Base-by-base conservation (phyloP, 2,888 invertebrate species). In the Microctonus aethiopoides region DNA sequence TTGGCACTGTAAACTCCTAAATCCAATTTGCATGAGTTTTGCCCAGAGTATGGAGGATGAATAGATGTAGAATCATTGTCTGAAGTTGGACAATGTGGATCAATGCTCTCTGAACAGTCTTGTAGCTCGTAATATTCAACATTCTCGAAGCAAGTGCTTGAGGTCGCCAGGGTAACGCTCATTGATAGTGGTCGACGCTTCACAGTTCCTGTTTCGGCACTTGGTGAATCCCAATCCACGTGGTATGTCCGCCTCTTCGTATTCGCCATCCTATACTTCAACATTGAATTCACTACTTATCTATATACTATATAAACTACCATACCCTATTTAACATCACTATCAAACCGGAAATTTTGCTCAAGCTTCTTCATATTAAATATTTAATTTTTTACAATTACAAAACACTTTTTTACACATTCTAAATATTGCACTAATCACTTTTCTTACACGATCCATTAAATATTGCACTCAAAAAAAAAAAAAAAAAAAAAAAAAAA, bases 211-310 rank as follows among this genome's bases (percentile, higher is more conserved):
- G 93, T 93, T 81, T 89, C 89, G 34, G 90, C 87, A 26, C 92
- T 92, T 41, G 92, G 91, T 26, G 91, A 92, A 83, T 93, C 93
- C 92, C 93, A 93, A 82, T 93, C 93, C 74, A 91, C 85, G 86
- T 81, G 82, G 51, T 80, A 83, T 1, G 80, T 83, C 56, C 79
- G 75, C 67, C 83, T 78, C 59, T 79, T 81, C 20, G 78, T 74
- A 51, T 74, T 69, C 80, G 80, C 80, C 61, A 26, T 73, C 54
- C 56, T 22, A 46, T 34, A 52, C 7, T 6, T 39, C 16, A 22
- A 26, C 41, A 63, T 71, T 29, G 0, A 10, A 7, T 13, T 36
- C 52, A 51, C 22, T 26, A 13, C 32, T 46, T 16, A 46, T 24
- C 10, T 29, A 46, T 52, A 22, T n/a, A n/a, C n/a, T n/a, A n/a